Evolutionary conservation across 2,888 invertebrate genomes (phyloP), one percentile per base, ranked within the genome.

Genomic region (Tetranychus truncatus): DNA sequence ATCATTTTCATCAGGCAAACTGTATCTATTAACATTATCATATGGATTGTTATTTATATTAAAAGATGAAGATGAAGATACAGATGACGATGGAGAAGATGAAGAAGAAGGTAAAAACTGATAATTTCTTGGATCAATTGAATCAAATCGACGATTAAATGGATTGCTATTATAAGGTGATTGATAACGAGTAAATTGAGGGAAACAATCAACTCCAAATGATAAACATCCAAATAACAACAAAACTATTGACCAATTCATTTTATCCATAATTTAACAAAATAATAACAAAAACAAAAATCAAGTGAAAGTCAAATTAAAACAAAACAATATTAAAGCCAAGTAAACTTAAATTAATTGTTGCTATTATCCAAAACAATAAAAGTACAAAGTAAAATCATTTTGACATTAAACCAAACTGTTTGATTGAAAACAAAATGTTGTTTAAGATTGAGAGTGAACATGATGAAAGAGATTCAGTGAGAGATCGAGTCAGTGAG

Each of bases 401-500:
- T 55, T 55, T 55, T 55, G 55, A 15, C 15, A 8, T 55, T 55
- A 55, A 55, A 55, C 1, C 6, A 55, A 15, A 15, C 15, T 55
- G 55, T 15, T 55, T 9, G 15, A 55, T 15, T 55, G 55, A 55
- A 55, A 55, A 15, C 9, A 55, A 55, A 55, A 55, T 55, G 11
- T 6, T 55, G 55, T 15, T 55, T 55, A 55, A 55, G 55, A 55
- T 55, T 55, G 15, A 55, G 55, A 55, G 55, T 15, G 55, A 55
- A 15, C 55, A 55, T 55, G 55, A 55, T 55, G 55, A 15, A 55
- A 55, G 15, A 15, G 55, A 55, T 55, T 55, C 6, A 55, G 55
- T 55, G 20, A 69, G 69, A 69, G 69, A 69, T 18, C 7, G 69
- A 66, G 20, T 20, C 66, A 20, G 66, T 66, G 66, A 66, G 66